These are phyloP conservation scores for Meta bourneti DNA, from an alignment of 2,888 invertebrate genomes.

Conservation along the genomic window DNA sequence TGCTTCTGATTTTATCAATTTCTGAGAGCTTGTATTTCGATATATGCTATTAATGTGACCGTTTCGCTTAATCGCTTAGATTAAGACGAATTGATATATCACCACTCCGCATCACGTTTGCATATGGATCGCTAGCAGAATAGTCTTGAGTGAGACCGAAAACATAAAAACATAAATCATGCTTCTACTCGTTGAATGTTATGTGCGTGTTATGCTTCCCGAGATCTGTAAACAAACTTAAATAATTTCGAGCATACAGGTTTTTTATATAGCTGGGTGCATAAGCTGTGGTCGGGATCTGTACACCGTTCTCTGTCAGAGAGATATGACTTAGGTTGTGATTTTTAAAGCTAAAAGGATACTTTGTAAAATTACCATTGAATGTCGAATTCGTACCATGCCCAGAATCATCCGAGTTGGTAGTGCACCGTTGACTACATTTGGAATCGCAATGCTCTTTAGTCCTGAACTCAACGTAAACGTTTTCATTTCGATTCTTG, in stretches of 20 bases:
- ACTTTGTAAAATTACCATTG: conserved; percentile 21
- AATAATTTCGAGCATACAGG: conserved; percentile 17
- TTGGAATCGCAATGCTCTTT: conserved; percentile 30
- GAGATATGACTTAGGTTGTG: too few species aligned
- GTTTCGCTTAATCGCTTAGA: background rate
- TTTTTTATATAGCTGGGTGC: conserved; percentile 3
- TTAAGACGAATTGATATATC: conserved; percentile 37
- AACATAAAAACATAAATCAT: background rate
- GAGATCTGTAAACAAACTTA: conserved; percentile 21
- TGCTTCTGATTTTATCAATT: too few species aligned
- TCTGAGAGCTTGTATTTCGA: too few species aligned
- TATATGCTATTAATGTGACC: too few species aligned
- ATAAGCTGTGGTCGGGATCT: conserved; percentile 21
- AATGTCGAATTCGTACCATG: conserved; percentile 24
- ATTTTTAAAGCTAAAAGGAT: too few species aligned
- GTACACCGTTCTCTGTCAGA: conserved; percentile 29
- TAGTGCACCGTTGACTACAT: conserved; percentile 3
- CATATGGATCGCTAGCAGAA: background rate
- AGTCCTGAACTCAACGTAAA: conserved; percentile 14
- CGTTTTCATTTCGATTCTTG: background rate
- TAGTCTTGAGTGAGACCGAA: too few species aligned
- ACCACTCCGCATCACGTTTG: background rate
- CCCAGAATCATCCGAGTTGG: conserved; percentile 27
- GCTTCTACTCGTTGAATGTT: background rate
- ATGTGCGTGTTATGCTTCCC: conserved; percentile 21